Evolutionary conservation across 2,113 vertebrate genomes (phyloP), one percentile per base, ranked within the genome.

Genomic region (Pogonocichla stellata): DNA sequence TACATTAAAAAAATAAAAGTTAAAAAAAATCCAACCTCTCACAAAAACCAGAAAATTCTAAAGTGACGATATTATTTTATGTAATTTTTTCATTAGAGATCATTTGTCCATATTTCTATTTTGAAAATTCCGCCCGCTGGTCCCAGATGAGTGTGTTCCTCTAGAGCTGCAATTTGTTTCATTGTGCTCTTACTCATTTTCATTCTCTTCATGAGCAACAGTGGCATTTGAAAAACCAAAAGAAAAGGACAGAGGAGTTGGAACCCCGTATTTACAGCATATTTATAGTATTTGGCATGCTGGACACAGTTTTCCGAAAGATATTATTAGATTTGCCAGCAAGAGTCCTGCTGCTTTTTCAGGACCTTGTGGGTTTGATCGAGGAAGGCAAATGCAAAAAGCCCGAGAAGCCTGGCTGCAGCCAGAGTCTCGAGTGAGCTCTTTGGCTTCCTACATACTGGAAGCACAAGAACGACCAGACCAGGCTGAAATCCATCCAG

Each of bases 181-280:
- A 93, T 91, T 93, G 81, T 91, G 53, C 62, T 90, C 82, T 90
- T 61, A 87, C 88, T 90, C 79, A 96, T 95, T 95, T 93, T 94
- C 60, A 74, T 86, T 88, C 89, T 77, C 73, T 95, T 93, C 74
- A 75, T 57, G 58, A 90, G 80, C 61, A 95, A 91, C 42, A 94
- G 88, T 58, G 61, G 83, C 87, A 90, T 92, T 96, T 91, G 38
- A 58, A 93, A 93, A 95, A 69, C 56, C 73, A 56, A 93, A 93
- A 82, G 66, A 87, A 93, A 83, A 84, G 40, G 80, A 90, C 48
- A 58, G 67, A 86, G 73, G 71, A 91, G 77, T 29, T 92, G 74
- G 74, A 97, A 95, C 81, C 77, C 92, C 1, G 0, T 66, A 95
- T 90, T 96, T 94, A 95, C 88, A 80, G 92, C 1, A 2, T 80